A percentile compares a stretch with the other conserved stretches of the same genome.
phyloP scores from a whole-genome alignment of 1,140 invertebrate species.

The Mylabris phalerata region DNA sequence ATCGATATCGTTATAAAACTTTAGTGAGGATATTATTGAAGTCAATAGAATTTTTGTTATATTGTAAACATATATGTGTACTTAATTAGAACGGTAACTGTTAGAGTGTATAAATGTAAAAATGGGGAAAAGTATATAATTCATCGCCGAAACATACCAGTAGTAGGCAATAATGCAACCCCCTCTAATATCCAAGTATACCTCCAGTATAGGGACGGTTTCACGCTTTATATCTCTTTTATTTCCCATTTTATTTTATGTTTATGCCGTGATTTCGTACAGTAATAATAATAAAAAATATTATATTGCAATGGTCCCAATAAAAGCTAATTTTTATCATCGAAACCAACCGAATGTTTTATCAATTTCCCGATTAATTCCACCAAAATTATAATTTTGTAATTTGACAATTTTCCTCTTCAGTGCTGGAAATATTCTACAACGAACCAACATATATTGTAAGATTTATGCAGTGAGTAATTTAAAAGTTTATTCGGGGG shows the following conservation, averaged over 20 bases:
- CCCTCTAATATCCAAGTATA: constrained; percentile 8
- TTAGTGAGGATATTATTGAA: too few relatives aligned
- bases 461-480: constrained; percentile 31
- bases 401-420: too few relatives aligned
- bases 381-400: too few relatives aligned
- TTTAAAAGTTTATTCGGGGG: constrained; percentile 36
- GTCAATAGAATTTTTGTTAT: too few relatives aligned
- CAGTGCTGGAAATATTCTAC: too few relatives aligned
- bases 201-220: constrained; percentile 20
- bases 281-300: constrained; percentile 25
- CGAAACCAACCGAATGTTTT: not conserved
- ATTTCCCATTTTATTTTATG: constrained; percentile 32
- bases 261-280: constrained; percentile 27
- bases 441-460: constrained; percentile 2
- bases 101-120: constrained; percentile 10
- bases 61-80: too few relatives aligned
- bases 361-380: too few relatives aligned
- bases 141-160: constrained; percentile 17
- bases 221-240: constrained; percentile 32
- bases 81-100: too few relatives aligned
- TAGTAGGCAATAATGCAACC: constrained; percentile 18
- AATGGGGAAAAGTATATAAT: constrained; percentile 17
- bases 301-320: constrained; percentile 10
- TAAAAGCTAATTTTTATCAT: constrained; percentile 22
- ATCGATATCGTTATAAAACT: too few relatives aligned